Percentiles rank a stretch among this genome's conserved stretches.
phyloP scores from a whole-genome alignment of 2,113 vertebrate genomes.

The Cyprinodon variegatus region DNA sequence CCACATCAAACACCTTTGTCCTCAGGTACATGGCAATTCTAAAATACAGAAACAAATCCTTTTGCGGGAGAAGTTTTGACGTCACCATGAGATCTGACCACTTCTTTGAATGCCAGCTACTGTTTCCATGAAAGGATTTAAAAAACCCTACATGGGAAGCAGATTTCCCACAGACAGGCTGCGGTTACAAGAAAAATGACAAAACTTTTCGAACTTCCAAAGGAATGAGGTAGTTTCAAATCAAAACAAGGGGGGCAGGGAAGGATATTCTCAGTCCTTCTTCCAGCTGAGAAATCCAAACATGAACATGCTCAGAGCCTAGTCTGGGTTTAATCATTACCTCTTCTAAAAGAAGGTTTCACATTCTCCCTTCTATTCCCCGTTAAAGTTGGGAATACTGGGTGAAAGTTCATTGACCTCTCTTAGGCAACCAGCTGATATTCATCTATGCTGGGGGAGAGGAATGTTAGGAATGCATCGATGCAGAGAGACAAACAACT shows the following conservation, averaged over 20 bases:
- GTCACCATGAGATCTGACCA: neutral
- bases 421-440: slow-evolving; percentile 94
- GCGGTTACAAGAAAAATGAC: slow-evolving; percentile 43
- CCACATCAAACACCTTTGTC: neutral
- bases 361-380: slow-evolving; percentile 5
- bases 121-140: slow-evolving; percentile 5
- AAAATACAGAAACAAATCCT: neutral
- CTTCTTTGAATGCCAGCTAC: neutral
- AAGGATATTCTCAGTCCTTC: slow-evolving; percentile 26
- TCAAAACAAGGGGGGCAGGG: neutral
- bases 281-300: slow-evolving; percentile 16
- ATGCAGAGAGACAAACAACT: slow-evolving; percentile 90
- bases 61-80: neutral
- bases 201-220: slow-evolving; percentile 39
- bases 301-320: neutral
- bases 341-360: slow-evolving; percentile 4
- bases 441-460: slow-evolving; percentile 84
- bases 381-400: slow-evolving; percentile 77
- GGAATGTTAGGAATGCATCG: slow-evolving; percentile 96
- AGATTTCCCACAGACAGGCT: slow-evolving; percentile 30
- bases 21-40: neutral
- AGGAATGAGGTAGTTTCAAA: slow-evolving; percentile 56
- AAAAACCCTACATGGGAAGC: slow-evolving; percentile 17
- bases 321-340: neutral
- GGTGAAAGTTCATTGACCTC: slow-evolving; percentile 91